Evolutionary conservation across 2,888 invertebrate genomes (phyloP).

Genomic region (Drosophila fungiperda): DNA sequence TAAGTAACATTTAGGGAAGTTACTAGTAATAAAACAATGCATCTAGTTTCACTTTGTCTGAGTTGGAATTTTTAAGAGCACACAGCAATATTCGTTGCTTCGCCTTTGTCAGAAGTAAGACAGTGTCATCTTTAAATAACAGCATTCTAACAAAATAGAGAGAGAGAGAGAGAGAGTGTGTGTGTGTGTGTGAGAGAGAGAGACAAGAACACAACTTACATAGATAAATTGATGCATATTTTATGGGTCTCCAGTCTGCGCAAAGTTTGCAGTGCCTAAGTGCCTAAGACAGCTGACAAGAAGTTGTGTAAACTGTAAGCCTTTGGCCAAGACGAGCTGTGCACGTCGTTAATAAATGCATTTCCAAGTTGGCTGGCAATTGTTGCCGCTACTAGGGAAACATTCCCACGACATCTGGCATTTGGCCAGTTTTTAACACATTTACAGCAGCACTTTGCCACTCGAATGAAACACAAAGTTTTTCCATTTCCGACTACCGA

Average conservation of each 20-base stretch:
- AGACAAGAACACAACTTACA: neutral
- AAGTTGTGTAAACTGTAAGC: neutral
- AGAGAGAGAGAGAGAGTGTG: too few relatives aligned
- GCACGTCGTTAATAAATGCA: constrained; percentile 15
- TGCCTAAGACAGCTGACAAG: constrained; percentile 7
- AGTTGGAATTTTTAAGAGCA: neutral
- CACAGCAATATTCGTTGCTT: neutral
- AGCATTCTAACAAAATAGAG: neutral
- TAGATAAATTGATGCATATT: constrained; percentile 1
- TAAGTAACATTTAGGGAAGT: neutral
- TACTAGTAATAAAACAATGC: neutral
- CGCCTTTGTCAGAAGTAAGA: neutral
- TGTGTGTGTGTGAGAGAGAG: too few relatives aligned
- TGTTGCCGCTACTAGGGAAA: constrained; percentile 11
- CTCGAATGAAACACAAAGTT: constrained; percentile 56
- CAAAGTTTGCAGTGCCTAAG: neutral
- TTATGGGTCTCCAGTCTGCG: neutral
- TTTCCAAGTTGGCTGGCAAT: constrained; percentile 20
- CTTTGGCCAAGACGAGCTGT: neutral
- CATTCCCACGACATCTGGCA: constrained; percentile 2
- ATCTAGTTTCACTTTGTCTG: neutral
- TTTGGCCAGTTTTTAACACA: constrained; percentile 21
- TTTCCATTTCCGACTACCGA: constrained; percentile 51
- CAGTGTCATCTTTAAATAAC: neutral
- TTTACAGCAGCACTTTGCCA: constrained; percentile 25